phyloP scores from a whole-genome alignment of 2,797 vertebrate genomes.

The Melanotaenia maccullochi region DNA sequence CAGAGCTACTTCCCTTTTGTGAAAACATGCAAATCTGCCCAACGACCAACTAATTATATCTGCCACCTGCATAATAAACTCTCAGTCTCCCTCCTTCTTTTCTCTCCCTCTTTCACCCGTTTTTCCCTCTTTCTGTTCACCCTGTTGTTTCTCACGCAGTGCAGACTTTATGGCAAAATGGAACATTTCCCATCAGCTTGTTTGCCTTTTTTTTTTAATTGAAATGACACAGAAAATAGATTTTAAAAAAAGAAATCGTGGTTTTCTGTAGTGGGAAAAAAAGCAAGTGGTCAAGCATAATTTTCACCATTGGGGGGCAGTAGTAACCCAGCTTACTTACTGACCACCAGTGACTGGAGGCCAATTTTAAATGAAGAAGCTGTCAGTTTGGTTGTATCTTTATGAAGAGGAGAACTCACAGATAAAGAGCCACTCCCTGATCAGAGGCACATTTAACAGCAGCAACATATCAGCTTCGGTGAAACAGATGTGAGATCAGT shows the following conservation, averaged over 20 bases:
- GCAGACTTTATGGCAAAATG: background rate
- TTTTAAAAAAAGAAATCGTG: background rate
- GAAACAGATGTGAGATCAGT: slow-evolving; percentile 40
- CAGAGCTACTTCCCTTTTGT: slow-evolving; percentile 85
- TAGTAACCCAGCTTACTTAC: slow-evolving; percentile 38
- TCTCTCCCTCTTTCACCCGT: slow-evolving; percentile 26
- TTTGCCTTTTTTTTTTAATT: slow-evolving; percentile 10
- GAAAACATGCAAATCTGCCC: slow-evolving; percentile 86
- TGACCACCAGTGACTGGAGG: slow-evolving; percentile 45
- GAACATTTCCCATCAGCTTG: background rate
- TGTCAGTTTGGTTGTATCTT: background rate
- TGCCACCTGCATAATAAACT: slow-evolving; percentile 85
- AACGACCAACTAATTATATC: slow-evolving; percentile 89
- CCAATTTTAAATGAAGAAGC: slow-evolving; percentile 9
- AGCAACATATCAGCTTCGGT: slow-evolving; percentile 5
- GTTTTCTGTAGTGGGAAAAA: background rate
- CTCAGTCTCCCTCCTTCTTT: slow-evolving; percentile 56
- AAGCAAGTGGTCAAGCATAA: slow-evolving; percentile 20
- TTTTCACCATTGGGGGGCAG: slow-evolving; percentile 74
- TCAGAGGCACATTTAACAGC: background rate
- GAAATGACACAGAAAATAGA: background rate
- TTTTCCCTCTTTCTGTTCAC: slow-evolving; percentile 22
- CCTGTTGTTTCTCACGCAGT: slow-evolving; percentile 34
- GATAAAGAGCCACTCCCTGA: background rate
- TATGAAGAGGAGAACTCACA: background rate